Conservation (phyloP, 2,888 invertebrate genomes). For the Argyra leucocephala region DNA sequence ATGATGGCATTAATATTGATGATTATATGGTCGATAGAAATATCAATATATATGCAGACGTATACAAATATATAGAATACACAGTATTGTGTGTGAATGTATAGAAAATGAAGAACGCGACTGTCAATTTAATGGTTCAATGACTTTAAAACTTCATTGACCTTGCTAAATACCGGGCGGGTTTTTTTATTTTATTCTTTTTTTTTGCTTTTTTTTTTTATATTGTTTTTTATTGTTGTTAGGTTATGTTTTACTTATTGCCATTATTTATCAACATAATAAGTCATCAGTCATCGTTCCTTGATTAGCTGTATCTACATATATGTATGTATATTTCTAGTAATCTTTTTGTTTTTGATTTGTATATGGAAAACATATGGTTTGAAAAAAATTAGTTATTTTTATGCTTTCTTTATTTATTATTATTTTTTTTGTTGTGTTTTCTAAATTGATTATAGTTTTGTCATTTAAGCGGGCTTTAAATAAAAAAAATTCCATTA, state of each 20-base stretch:
- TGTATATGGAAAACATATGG: neutral
- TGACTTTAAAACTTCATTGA: conserved; percentile 1
- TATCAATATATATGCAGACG: neutral
- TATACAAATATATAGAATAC: neutral
- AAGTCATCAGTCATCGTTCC: neutral
- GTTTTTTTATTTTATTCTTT: neutral
- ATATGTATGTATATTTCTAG: too few species aligned
- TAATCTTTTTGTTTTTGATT: neutral
- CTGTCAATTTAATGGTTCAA: conserved; percentile 1
- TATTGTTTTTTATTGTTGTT: neutral
- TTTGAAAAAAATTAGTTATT: neutral
- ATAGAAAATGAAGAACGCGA: neutral
- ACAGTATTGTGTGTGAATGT: neutral
- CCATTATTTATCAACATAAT: conserved; percentile 4
- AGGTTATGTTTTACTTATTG: neutral
- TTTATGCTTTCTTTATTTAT: too few species aligned
- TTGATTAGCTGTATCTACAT: neutral
- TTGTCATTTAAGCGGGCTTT: neutral
- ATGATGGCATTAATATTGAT: neutral
- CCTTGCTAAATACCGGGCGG: neutral
- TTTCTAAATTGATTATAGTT: neutral
- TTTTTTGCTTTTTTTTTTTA: neutral
- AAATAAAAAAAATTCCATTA: neutral
- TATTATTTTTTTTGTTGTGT: neutral
- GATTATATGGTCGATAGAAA: neutral